phyloP scores from a whole-genome alignment of 2,888 invertebrate genomes.

The Teinopalpus imperialis region DNA sequence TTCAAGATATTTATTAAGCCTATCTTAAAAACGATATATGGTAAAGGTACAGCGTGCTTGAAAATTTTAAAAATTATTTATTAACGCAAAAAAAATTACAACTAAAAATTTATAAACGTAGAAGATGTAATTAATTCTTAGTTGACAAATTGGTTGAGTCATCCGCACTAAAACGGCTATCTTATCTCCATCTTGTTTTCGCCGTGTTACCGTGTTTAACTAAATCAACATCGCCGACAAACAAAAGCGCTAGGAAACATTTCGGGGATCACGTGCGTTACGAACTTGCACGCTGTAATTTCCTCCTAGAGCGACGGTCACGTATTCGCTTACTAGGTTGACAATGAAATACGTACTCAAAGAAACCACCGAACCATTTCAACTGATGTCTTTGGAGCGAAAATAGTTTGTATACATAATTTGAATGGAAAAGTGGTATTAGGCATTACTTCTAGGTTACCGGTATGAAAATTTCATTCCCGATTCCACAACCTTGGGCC shows the following conservation, averaged over 20 bases:
- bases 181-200: constrained; percentile 16
- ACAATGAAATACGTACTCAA: constrained; percentile 8
- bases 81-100: too few species aligned
- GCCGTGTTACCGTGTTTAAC: not conserved
- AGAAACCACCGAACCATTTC: not conserved
- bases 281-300: constrained; percentile 26
- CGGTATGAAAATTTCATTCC: constrained; percentile 40
- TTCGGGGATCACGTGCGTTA: constrained; percentile 15
- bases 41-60: too few species aligned
- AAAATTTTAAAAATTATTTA: too few species aligned
- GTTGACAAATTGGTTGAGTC: constrained; percentile 6
- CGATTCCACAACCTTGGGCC: constrained; percentile 46
- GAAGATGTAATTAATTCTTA: constrained; percentile 10
- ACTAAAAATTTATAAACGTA: not conserved
- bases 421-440: constrained; percentile 3
- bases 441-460: constrained; percentile 22
- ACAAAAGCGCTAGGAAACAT: constrained; percentile 8
- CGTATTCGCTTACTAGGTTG: constrained; percentile 30
- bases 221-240: constrained; percentile 14
- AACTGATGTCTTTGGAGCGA: not conserved
- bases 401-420: not conserved
- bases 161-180: not conserved
- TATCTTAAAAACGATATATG: too few species aligned
- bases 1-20: too few species aligned
- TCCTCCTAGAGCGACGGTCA: constrained; percentile 36